Evolutionary conservation across 2,888 invertebrate species (phyloP), one percentile per base, ranked within the genome.

Genomic region (Punctoribates punctum): DNA sequence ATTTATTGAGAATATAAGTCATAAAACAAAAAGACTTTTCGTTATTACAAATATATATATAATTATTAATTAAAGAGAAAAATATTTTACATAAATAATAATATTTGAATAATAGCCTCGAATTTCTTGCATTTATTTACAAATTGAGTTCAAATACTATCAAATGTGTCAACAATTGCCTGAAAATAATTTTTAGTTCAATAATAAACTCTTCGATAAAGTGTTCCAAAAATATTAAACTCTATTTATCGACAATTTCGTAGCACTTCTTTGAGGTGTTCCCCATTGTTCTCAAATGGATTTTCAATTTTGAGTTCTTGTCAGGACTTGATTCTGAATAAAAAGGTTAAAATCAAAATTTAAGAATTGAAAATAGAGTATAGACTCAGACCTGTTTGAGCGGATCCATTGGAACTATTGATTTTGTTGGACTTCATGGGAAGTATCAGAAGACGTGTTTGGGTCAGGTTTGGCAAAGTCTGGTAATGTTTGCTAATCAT

Each of bases 401-500:
- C 17, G 17, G 27, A 51, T 27, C 60, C 20, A 27, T 29, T 29
- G 65, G 20, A 4, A 62, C 25, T 27, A 62, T 17, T 25, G 17
- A 17, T 17, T 29, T 25, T 62, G 15, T 15, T 62, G 11, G 48
- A 23, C 11, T 72, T 23, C 9, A 72, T 46, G 1, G 72, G 46
- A 15, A 48, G 8, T 1, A 46, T 72, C 17, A 42, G 13, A 25
- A 72, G 48, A 48, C 72, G 11, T 5, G 72, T 42, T 72, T 72
- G 72, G 1, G 25, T 72, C 23, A 48, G 72, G 23, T 46, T 72
- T 11, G 72, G 48, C 17, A 72, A 25, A 46, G 72, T 72, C 20
- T 25, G 46, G 27, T 72, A 72, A 15, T 72, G 72, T 72, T 72
- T 72, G 25, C 48, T 25, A 72, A 72, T 72, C 72, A 72, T 72